Conservation (phyloP, 2,888 invertebrate genomes). For the Latrodectus elegans region DNA sequence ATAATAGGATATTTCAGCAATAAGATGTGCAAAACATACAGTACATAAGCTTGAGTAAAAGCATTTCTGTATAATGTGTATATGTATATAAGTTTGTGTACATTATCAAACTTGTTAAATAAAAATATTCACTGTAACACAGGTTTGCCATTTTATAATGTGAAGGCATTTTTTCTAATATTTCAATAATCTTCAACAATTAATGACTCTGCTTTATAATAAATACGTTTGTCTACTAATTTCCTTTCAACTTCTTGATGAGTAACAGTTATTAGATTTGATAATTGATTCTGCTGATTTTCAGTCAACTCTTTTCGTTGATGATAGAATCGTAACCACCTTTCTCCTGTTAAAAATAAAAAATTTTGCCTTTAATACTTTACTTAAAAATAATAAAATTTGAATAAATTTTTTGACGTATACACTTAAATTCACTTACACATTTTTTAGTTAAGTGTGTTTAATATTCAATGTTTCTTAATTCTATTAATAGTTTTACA, state of each 20-base stretch:
- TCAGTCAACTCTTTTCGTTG: conserved; percentile 62
- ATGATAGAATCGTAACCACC: conserved; percentile 75
- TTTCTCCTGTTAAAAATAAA: conserved; percentile 72
- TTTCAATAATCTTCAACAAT: conserved; percentile 22
- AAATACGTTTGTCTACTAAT: conserved; percentile 35
- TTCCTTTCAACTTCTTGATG: background rate
- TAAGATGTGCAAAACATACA: no score
- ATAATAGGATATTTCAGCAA: no score
- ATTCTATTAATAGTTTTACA: no score
- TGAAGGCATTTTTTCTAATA: no score
- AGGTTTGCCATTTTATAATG: no score
- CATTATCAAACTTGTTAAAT: no score
- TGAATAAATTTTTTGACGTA: background rate
- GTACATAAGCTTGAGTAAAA: no score
- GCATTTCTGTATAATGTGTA: no score
- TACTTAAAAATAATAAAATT: background rate
- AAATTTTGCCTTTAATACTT: background rate
- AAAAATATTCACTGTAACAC: no score
- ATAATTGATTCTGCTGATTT: background rate
- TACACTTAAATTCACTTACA: background rate
- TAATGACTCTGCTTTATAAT: background rate
- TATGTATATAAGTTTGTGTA: no score
- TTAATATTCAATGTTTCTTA: background rate
- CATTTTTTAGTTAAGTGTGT: background rate
- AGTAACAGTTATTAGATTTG: conserved; percentile 25